These are phyloP conservation scores for Cebidichthys violaceus DNA, from an alignment of 2,113 vertebrate species.

Conservation along the genomic window DNA sequence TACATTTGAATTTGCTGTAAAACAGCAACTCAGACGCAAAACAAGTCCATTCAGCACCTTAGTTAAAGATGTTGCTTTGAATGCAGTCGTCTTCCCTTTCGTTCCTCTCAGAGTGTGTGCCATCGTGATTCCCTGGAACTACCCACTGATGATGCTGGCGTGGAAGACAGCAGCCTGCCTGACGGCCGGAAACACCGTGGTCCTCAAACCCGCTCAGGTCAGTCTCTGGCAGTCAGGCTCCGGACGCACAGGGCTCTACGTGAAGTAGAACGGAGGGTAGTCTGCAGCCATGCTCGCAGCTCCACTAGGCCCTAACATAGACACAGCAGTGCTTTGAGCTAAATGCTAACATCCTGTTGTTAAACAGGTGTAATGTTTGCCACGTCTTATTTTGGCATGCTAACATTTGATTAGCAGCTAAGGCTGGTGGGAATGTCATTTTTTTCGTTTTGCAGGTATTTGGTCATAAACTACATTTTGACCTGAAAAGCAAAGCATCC, in stretches of 20 bases:
- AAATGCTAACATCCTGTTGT: neutral
- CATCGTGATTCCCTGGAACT: conserved; percentile 92
- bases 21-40: neutral
- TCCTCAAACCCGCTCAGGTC: conserved; percentile 91
- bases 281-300: neutral
- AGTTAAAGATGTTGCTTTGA: neutral
- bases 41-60: too few relatives aligned
- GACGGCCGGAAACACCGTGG: conserved; percentile 89
- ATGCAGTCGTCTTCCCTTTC: neutral
- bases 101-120: conserved; percentile 84
- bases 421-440: neutral
- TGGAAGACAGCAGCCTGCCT: conserved; percentile 91
- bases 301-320: neutral
- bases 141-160: conserved; percentile 92
- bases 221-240: neutral
- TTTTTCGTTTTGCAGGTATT: neutral
- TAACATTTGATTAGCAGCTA: neutral
- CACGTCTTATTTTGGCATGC: neutral
- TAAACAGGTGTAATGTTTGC: neutral
- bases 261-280: neutral
- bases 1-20: neutral
- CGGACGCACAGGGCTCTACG: neutral
- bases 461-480: neutral
- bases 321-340: neutral
- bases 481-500: neutral